Base-by-base conservation (phyloP, 2,888 invertebrate species). In the Spodoptera littoralis region DNA sequence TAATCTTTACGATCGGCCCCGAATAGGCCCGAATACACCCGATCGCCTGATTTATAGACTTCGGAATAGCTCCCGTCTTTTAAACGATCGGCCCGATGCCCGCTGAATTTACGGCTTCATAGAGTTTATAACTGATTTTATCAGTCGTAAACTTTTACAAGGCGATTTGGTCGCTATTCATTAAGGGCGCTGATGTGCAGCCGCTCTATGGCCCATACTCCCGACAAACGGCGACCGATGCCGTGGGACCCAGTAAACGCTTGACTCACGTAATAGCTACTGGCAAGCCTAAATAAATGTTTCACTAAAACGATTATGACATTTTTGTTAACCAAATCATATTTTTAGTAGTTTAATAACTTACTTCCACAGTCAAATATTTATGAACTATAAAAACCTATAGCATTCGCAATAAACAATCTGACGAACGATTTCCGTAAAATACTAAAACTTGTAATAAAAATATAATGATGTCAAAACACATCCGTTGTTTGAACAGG, bases 71-170 rank as follows among this genome's bases (percentile, higher is more conserved):
- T 90, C 87, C 91, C 88, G 92, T 92, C 92, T 90, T 79, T 88
- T 90, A 87, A 89, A 91, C 84, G 84, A 83, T 79, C 77, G 76
- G 55, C 76, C 83, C 85, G 84, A 86, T 86, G 85, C 83, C 85
- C 84, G 79, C 85, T 80, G 81, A 88, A 90, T 93, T 92, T 93
- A 92, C 90, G 88, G 84, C 88, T 88, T 86, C 88, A 90, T 90
- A 89, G 86, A 88, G 88, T 92, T 93, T 93, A 93, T 92, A 92
- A 92, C 92, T 91, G 92, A 92, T 93, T 93, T 92, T 92, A 93
- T 93, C 91, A 88, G 82, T 91, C 91, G 89, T 93, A 90, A 93
- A 93, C 74, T 92, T 93, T 91, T 90, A 92, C 88, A 90, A 88
- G 89, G 81, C 87, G 88, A 88, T 90, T 79, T 85, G 83, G 83